Conservation (phyloP, 2,888 invertebrate genomes). For the Antitype chi region DNA sequence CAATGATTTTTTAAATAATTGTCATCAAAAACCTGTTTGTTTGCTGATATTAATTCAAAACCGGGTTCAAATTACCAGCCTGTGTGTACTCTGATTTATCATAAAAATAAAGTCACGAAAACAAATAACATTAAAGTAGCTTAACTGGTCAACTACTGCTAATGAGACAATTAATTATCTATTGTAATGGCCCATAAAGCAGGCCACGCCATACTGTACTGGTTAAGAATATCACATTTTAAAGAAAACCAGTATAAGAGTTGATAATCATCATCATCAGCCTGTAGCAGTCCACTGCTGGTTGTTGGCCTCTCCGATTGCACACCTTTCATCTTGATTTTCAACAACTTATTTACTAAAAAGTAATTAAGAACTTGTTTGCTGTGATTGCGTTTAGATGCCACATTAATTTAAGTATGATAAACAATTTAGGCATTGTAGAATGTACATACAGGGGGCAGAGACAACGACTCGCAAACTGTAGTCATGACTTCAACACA, state of each 20-base stretch:
- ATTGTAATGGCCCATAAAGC: too few species aligned
- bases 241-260: not conserved
- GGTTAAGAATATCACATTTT: too few species aligned
- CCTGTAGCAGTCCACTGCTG: too few species aligned
- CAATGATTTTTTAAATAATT: not conserved
- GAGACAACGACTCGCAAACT: too few species aligned
- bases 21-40: not conserved
- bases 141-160: too few species aligned
- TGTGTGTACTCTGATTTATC: not conserved
- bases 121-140: too few species aligned
- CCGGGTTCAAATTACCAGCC: not conserved
- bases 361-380: conserved; percentile 4
- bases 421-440: too few species aligned
- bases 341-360: not conserved
- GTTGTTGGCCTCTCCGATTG: not conserved
- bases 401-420: not conserved
- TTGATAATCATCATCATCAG: too few species aligned
- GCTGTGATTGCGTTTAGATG: not conserved
- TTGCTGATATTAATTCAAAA: not conserved
- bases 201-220: too few species aligned
- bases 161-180: too few species aligned
- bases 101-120: not conserved
- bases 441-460: too few species aligned
- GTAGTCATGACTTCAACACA: too few species aligned
- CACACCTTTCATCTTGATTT: not conserved